phyloP scores from a whole-genome alignment of 2,797 vertebrate genomes.

The Sebastes melanostomus region DNA sequence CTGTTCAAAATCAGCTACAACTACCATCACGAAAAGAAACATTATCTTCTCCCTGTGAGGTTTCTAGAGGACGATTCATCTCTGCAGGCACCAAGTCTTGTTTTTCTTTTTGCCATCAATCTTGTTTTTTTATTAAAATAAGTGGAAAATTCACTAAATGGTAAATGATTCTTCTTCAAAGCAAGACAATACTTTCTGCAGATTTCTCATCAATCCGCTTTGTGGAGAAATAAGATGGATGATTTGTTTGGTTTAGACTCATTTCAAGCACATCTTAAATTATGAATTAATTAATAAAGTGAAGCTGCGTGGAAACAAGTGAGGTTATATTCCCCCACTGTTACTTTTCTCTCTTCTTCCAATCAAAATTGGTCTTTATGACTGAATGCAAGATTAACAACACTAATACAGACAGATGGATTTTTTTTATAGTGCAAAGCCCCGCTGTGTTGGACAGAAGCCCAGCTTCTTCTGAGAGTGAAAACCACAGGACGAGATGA shows the following conservation, averaged over 20 bases:
- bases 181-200: not conserved
- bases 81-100: not conserved
- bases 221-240: not conserved
- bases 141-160: not conserved
- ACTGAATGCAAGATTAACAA: conserved; percentile 22
- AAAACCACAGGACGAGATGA: not conserved
- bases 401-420: conserved; percentile 3
- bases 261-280: not conserved
- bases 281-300: conserved; percentile 3
- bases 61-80: not conserved
- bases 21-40: not conserved
- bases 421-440: conserved; percentile 1
- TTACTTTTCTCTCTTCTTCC: not conserved
- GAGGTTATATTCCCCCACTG: not conserved
- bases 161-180: not conserved
- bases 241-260: not conserved
- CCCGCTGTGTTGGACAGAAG: conserved; percentile 21
- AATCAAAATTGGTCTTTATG: not conserved
- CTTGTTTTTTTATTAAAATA: not conserved
- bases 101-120: not conserved
- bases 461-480: not conserved
- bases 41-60: not conserved
- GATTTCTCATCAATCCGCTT: not conserved
- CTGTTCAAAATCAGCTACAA: not conserved
- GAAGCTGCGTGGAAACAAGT: not conserved